Base-by-base conservation (phyloP, 2,888 invertebrate species). In the Andrena bucephala region DNA sequence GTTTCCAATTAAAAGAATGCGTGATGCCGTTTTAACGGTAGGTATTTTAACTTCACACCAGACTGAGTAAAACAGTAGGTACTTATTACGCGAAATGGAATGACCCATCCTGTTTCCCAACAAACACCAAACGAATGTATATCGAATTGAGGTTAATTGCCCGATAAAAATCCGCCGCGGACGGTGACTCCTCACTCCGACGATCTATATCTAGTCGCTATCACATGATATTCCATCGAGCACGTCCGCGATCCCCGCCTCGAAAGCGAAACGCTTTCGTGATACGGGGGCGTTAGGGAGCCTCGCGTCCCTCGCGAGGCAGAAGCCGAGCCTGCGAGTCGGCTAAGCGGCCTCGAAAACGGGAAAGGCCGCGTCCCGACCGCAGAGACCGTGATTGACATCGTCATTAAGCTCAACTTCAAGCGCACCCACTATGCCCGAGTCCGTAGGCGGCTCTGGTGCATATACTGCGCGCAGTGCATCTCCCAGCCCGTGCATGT, bases 361-460 rank as follows among this genome's bases (percentile, higher is more conserved):
- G 33, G 36, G 68, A 62, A 75, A 67, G 63, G 52, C 48, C 57
- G 52, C 75, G 63, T 20, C 42, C 42, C 50, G 65, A 82, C 85
- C 77, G 72, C 85, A 62, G 29, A 48, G 24, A 27, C 78, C 62
- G 36, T 88, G 88, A 89, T 87, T 89, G 89, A 89, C 89, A 87
- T 77, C 84, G 87, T 89, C 89, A 89, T 89, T 89, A 89, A 86
- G 81, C 78, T 60, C 63, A 81, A 87, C 86, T 89, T 86, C 83
- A 85, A 82, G 80, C 85, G 77, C 85, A 81, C 29, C 66, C 65
- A 70, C 54, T 57, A 50, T 59, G 8, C 52, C 69, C 71, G 66
- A 52, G n/a, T 65, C 68, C 65, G 20, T 67, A 62, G 65, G 57
- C 36, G 62, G 24, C 72, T 68, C 27, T 57, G 63, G 60, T 59